Base-by-base conservation (phyloP, 2,888 invertebrate genomes). In the Polydrusus tereticollis region DNA sequence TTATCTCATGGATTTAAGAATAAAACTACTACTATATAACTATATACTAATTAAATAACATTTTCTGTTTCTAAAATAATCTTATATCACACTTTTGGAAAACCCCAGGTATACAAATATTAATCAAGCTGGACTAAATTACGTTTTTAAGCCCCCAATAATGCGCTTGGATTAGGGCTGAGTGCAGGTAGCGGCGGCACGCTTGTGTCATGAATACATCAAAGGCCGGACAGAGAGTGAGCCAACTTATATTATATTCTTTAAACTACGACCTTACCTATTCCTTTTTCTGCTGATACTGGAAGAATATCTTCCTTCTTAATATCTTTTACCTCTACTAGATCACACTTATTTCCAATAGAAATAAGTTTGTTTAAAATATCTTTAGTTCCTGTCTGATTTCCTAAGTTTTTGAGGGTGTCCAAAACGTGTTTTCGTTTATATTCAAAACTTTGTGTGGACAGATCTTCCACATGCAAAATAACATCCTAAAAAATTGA, bases 321-420 rank as follows among this genome's bases (percentile, higher is more conserved):
- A 72, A 65, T 60, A 21, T 75, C 72, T 38, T 66, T 66, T 45
- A 73, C 73, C 12, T 79, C 69, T 1, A 88, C 66, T 43, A 90
- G 82, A 85, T 94, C 94, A 72, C 88, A 86, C 85, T 95, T 95
- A 84, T 95, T 95, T 58, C 90, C 92, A 33, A 94, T 91, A 78
- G 90, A 89, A 20, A 94, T 88, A 62, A 94, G 87, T 72, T 86
- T 87, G 2, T 86, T 78, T 29, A 87, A 74, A 23, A 89, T 82
- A 64, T 87, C 82, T 36, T 83, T 65, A 1, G 87, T 81, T 60
- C 85, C 83, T 33, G 82, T 74, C 66, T 85, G 82, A n/a, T 79
- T 76, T 6, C 86, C 82, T 77, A 95, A 84, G 1, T 84, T 83
- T 69, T 87, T 78, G 20, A 96, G 84, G 0, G 93, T 94, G 18